Evolutionary conservation across 2,113 vertebrate genomes (phyloP).

Genomic region (Seriola aureovittata): DNA sequence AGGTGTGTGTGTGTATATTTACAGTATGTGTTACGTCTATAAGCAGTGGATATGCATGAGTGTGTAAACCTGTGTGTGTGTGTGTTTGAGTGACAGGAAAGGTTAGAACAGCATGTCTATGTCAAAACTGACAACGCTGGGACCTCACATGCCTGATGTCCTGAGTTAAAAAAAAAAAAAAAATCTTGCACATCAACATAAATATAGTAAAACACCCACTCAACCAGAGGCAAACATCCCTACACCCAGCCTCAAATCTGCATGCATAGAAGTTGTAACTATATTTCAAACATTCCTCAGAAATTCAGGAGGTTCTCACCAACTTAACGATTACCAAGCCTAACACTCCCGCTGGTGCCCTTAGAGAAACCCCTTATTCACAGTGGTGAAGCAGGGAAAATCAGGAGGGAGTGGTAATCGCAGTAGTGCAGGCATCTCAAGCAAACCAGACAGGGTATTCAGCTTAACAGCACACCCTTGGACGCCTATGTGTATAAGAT

Average conservation of each 20-base stretch:
- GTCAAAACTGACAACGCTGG: constrained; percentile 19
- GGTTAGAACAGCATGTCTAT: constrained; percentile 26
- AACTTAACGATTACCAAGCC: constrained; percentile 38
- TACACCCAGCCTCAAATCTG: constrained; percentile 13
- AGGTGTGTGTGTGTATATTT: constrained; percentile 23
- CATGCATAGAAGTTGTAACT: constrained; percentile 7
- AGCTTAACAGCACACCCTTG: constrained; percentile 43
- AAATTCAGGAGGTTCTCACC: constrained; percentile 43
- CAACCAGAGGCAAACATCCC: background rate
- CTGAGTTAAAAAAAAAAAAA: constrained; percentile 5
- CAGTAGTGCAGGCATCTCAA: constrained; percentile 54
- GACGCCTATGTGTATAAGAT: constrained; percentile 36
- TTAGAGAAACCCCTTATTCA: constrained; percentile 41
- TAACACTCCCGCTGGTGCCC: constrained; percentile 38
- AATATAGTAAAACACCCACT: constrained; percentile 2
- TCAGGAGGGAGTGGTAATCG: constrained; percentile 57
- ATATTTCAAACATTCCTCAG: constrained; percentile 37
- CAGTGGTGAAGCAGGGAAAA: constrained; percentile 30
- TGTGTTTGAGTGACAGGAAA: constrained; percentile 34
- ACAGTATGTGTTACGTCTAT: constrained; percentile 3
- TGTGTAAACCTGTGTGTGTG: background rate
- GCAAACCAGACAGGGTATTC: constrained; percentile 41
- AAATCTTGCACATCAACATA: constrained; percentile 1
- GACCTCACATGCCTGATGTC: background rate
- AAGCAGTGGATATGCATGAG: constrained; percentile 17